Conservation (phyloP, 2,797 vertebrate species). For the Clarias platycephalus region DNA sequence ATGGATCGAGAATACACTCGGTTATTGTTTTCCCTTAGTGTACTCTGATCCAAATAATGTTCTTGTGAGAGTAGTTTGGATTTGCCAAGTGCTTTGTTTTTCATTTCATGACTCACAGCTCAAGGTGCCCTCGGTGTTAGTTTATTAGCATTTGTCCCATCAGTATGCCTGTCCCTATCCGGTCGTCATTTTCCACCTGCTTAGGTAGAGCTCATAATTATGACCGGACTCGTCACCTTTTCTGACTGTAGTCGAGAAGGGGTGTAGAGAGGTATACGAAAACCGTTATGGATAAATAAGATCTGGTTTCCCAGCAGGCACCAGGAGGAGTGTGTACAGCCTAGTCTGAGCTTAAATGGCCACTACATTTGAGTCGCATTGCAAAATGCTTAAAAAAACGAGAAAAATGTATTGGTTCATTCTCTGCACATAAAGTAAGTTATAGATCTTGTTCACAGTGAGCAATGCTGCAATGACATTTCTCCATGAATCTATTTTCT, state of each 20-base stretch:
- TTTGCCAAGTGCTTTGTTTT: constrained; percentile 7
- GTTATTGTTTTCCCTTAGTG: constrained; percentile 54
- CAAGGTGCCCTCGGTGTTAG: constrained; percentile 54
- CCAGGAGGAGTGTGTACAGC: neutral
- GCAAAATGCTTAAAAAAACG: neutral
- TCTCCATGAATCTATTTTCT: neutral
- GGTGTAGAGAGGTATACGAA: constrained; percentile 46
- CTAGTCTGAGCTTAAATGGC: neutral
- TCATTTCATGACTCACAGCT: constrained; percentile 20
- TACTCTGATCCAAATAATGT: constrained; percentile 25
- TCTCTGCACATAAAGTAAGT: neutral
- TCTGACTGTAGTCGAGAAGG: constrained; percentile 36
- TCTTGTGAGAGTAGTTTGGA: neutral
- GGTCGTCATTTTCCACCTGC: constrained; percentile 34
- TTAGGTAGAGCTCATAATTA: constrained; percentile 52
- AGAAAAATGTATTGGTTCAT: neutral
- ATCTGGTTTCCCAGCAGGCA: constrained; percentile 15
- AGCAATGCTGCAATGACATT: neutral
- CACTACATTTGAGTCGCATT: neutral
- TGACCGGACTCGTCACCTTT: constrained; percentile 47
- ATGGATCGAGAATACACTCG: constrained; percentile 69
- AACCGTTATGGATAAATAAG: constrained; percentile 38
- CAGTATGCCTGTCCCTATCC: constrained; percentile 37
- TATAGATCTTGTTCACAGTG: neutral
- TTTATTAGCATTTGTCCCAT: constrained; percentile 52